Evolutionary conservation across 2,797 vertebrate species (phyloP).

Genomic region (Ciconia nigra): DNA sequence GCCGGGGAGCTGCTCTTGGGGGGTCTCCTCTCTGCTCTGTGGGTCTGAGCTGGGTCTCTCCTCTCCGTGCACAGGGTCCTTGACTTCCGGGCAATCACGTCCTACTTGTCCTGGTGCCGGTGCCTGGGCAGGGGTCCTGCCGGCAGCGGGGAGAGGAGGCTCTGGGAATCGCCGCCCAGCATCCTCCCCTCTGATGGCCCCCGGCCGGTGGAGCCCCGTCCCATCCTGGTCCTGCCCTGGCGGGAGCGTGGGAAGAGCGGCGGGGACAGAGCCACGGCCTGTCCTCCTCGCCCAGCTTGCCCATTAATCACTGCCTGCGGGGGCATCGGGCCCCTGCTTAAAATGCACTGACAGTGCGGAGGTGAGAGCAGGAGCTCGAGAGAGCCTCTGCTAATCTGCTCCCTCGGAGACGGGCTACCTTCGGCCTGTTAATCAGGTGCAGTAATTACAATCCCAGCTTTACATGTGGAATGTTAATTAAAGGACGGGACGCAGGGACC

Average conservation of each 20-base stretch:
- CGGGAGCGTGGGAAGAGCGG: not conserved
- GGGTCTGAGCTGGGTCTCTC: not conserved
- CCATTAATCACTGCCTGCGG: conserved; percentile 75
- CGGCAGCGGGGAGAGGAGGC: not conserved
- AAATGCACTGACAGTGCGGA: conserved; percentile 72
- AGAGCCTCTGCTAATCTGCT: conserved; percentile 79
- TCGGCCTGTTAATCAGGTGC: conserved; percentile 83
- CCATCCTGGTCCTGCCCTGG: rapidly evolving
- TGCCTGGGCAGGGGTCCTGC: not conserved
- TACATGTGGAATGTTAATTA: conserved; percentile 78
- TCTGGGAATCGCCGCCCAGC: not conserved
- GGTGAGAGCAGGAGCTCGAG: conserved; percentile 59
- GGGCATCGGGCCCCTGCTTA: conserved; percentile 67
- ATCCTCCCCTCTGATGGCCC: not conserved
- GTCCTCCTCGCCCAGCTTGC: not conserved
- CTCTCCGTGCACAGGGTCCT: not conserved
- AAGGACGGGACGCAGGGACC: not conserved
- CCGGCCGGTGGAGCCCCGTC: rapidly evolving
- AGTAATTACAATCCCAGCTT: conserved; percentile 82
- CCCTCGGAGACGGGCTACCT: conserved; percentile 76
- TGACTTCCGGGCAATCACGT: rapidly evolving
- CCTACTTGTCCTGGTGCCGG: not conserved
- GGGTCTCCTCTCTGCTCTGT: not conserved
- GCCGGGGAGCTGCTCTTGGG: rapidly evolving
- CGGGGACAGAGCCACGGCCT: not conserved